Base-by-base conservation (phyloP, 1,140 invertebrate species). In the Atopsyche davidsoni region DNA sequence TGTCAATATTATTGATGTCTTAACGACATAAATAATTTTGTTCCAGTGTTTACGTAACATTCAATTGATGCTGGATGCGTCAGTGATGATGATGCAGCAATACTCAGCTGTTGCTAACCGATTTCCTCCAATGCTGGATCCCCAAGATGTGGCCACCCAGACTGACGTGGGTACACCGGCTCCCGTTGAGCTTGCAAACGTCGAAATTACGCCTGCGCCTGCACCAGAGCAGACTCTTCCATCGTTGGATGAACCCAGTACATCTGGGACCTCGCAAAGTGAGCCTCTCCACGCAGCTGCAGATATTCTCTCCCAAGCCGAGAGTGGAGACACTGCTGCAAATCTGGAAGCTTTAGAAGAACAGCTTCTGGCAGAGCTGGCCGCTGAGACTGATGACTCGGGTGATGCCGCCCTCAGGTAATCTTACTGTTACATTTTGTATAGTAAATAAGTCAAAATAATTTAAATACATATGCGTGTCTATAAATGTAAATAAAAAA, bases 11-110 rank as follows among this genome's bases (percentile, higher is more conserved):
- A 28, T 7, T 7, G 7, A 7, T 28, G 25, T 28, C 25, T n/a
- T n/a, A 28, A 9, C n/a, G n/a, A 9, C 7, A 28, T 13, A 13
- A 38, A 28, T 47, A 2, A 32, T n/a, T 55, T 34, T 36, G 50
- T 62, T 59, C n/a, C 66, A 85, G 66, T 83, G 86, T 62, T 70
- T 96, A 18, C 73, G 82, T 35, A 91, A 96, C 70, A 91, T 96
- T 54, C 85, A 89, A 67, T 74, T 85, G 1, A 79, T 96, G 67
- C 64, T 96, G 50, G 91, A 96, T 70, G 88, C 90, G 16, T 89
- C 91, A 31, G 83, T 90, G 49, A 66, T 90, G 17, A 81, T 94
- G 67, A 91, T 96, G 80, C 82, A 89, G 57, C 92, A 96, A 65
- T 95, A 95, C 68, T 83, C 81, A 41, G 74, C 78, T 21, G 75